These are phyloP conservation scores for Hycleus phaleratus DNA, from an alignment of 1,140 invertebrate genomes.

Conservation along the genomic window DNA sequence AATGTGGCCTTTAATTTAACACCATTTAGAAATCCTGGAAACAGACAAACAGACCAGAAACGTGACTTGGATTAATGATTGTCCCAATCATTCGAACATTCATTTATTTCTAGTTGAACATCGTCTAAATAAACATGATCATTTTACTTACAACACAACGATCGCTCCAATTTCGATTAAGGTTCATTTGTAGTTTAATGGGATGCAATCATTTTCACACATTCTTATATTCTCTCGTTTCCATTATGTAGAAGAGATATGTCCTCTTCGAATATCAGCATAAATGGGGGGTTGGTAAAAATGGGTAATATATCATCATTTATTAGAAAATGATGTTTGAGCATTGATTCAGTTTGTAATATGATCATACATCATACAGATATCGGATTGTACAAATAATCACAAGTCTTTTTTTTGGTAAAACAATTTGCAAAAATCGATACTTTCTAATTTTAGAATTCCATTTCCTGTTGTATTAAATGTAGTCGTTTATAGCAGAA, in stretches of 20 bases:
- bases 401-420: background rate
- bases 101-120: conserved; percentile 1
- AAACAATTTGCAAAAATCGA: background rate
- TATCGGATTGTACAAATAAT: conserved; percentile 10
- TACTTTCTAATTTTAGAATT: background rate
- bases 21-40: conserved; percentile 9
- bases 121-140: too few species aligned
- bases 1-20: conserved; percentile 14
- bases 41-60: conserved; percentile 14
- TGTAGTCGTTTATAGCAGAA: too few species aligned
- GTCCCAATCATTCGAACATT: conserved; percentile 11
- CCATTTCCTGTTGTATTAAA: too few species aligned
- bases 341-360: conserved; percentile 23
- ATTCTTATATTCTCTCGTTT: too few species aligned
- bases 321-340: conserved; percentile 24
- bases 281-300: conserved; percentile 18
- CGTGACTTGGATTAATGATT: conserved; percentile 14
- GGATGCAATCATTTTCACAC: too few species aligned
- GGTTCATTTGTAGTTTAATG: too few species aligned
- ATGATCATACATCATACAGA: conserved; percentile 22
- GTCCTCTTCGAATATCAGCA: background rate
- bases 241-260: too few species aligned
- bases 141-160: too few species aligned
- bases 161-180: too few species aligned
- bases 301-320: conserved; percentile 23